Evolutionary conservation across 2,113 vertebrate species (phyloP), one percentile per base, ranked within the genome.

Genomic region (Ictidomys tridecemlineatus): DNA sequence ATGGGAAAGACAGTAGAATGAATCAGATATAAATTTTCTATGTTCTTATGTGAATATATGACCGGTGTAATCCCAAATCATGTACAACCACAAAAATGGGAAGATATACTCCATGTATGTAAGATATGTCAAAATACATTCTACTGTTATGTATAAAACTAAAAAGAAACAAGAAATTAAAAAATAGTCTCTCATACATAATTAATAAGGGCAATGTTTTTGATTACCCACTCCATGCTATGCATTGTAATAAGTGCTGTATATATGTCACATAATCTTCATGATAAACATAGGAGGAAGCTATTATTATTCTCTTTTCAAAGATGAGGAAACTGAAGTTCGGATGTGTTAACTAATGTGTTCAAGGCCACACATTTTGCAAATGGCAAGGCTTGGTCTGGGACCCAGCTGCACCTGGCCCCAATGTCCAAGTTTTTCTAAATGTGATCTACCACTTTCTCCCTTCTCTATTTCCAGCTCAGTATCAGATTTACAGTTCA

Each of bases 281-380:
- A 69, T 0, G 65, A 58, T 37, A 2, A 24, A 37, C 16, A 8
- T 8, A 3, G 1, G 1, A 42, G 70, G 24, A 0, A 69, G 11
- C 2, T 13, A 28, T 1, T 58, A 53, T 84, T 42, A 56, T 0
- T 11, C 3, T 11, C 4, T 73, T 24, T 61, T 85, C 67, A 67
- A 2, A 91, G 85, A 92, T 18, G 48, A 14, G 4, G 48, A 83
- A 65, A 65, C 20, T 10, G 2, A 88, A 48, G 56, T n/a, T 74
- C 67, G 58, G 85, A 93, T 61, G 32, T 20, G 11, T 26, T 42
- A 51, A 85, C 2, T 42, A 73, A 20, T 56, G n/a, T 85, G 11
- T 13, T 61, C 26, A n/a, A 67, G 76, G 69, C 24, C 22, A 28
- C 9, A 42, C 0, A 30, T 51, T 65, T 72, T 51, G 51, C 22